Conservation (phyloP, 2,888 invertebrate species). For the Trichogramma dendrolimi region DNA sequence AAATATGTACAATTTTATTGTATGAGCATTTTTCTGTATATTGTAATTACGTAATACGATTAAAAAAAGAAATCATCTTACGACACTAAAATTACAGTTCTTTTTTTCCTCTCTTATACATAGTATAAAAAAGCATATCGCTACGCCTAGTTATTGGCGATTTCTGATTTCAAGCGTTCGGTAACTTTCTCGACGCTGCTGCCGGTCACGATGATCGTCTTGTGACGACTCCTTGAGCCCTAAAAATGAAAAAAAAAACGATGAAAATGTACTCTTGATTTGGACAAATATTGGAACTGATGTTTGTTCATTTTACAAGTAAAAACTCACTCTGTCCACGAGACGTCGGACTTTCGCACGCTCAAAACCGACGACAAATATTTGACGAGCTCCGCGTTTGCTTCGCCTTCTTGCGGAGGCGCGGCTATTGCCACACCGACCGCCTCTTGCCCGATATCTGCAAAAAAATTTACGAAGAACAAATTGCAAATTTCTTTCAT, state of each 20-base stretch:
- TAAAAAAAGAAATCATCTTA: too few relatives aligned
- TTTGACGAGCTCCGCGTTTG: constrained; percentile 71
- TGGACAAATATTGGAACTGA: background rate
- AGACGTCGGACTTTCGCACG: constrained; percentile 66
- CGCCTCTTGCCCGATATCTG: constrained; percentile 60
- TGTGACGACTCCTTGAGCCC: constrained; percentile 60
- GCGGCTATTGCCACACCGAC: constrained; percentile 75
- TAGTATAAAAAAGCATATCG: too few relatives aligned
- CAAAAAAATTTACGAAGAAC: constrained; percentile 17
- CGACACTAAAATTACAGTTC: too few relatives aligned
- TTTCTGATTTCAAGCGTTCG: constrained; percentile 51
- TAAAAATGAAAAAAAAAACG: constrained; percentile 35
- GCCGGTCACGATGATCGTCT: constrained; percentile 55
- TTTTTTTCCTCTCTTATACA: too few relatives aligned
- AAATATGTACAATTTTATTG: too few relatives aligned
- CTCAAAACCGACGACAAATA: constrained; percentile 67
- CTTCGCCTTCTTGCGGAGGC: constrained; percentile 78
- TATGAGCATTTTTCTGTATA: too few relatives aligned
- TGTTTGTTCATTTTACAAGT: background rate
- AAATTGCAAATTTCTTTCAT: background rate
- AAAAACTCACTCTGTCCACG: constrained; percentile 59
- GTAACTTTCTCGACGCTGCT: constrained; percentile 52
- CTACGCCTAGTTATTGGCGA: constrained; percentile 25
- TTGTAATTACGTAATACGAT: too few relatives aligned
- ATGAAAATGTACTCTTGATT: background rate